phyloP scores from a whole-genome alignment of 2,113 vertebrate species.

The Camelus dromedarius region DNA sequence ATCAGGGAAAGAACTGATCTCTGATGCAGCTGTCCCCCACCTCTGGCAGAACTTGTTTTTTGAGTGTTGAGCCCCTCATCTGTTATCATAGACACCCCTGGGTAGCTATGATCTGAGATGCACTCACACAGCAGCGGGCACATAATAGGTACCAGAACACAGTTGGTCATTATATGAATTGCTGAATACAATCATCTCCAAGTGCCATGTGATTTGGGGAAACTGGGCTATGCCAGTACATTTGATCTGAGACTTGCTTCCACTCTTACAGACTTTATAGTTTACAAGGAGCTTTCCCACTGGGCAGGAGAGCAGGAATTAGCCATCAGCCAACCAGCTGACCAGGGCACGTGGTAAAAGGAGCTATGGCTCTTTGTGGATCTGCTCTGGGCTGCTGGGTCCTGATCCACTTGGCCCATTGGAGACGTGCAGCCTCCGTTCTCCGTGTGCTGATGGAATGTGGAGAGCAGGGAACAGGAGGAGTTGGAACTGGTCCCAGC shows the following conservation, averaged over 20 bases:
- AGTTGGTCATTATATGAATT: not conserved
- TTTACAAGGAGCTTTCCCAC: not conserved
- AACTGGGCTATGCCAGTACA: not conserved
- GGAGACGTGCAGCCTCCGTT: accelerated
- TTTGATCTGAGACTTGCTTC: not conserved
- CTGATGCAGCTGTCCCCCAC: not conserved
- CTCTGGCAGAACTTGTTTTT: not conserved
- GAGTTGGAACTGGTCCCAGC: not conserved
- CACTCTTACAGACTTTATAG: not conserved
- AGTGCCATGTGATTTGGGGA: not conserved
- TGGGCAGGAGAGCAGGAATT: not conserved
- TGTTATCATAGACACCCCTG: not conserved
- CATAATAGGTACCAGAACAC: not conserved
- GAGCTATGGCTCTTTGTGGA: not conserved
- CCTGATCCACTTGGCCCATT: not conserved
- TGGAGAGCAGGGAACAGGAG: not conserved
- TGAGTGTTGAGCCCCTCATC: not conserved
- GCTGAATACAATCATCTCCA: not conserved
- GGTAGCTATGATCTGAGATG: not conserved
- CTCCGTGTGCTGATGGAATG: not conserved
- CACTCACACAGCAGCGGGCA: not conserved
- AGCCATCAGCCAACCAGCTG: not conserved
- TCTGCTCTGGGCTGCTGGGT: not conserved
- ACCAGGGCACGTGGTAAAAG: not conserved
- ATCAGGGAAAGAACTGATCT: not conserved